Base-by-base conservation (phyloP, 2,113 vertebrate species). In the Otus sunia region DNA sequence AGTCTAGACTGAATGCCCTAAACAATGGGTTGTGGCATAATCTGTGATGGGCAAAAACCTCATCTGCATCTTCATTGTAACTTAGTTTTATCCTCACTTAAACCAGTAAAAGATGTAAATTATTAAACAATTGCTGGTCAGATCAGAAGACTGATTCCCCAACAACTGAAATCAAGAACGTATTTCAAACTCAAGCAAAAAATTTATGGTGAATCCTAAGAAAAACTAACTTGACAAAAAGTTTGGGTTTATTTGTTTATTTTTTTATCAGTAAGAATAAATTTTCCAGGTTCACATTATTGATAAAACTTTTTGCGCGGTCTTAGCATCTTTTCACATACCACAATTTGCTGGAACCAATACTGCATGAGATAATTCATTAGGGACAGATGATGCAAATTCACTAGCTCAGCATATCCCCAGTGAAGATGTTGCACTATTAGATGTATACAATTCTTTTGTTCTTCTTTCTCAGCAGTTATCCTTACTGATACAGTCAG, bases 391-490 rank as follows among this genome's bases (percentile, higher is more conserved):
- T 92, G 80, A 92, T 78, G 84, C 68, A 96, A 98, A 98, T 96
- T 95, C 62, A 94, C 94, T 94, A 96, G 49, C 84, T 98, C 97
- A 97, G 97, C 98, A 95, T 80, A 98, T 92, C 87, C 62, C 69
- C 55, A 60, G 83, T 96, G 93, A 96, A 97, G 91, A 96, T 88
- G 84, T 94, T 94, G 84, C 63, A 74, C 85, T 92, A 79, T 96
- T 95, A 96, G 92, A 97, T 96, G 91, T 84, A 60, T 95, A 88
- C 52, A 86, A 96, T 97, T 82, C 78, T 98, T 98, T 97, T 97
- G 92, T 98, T 97, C 95, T 97, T 98, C 96, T 93, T 97, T 94
- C 96, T 97, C 97, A 98, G 97, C 96, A 96, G 95, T 96, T 97
- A 97, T 96, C 83, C 96, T 83, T 86, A 93, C 94, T 95, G 93